Evolutionary conservation across 1,140 invertebrate species (phyloP).

Genomic region (Delia radicum): DNA sequence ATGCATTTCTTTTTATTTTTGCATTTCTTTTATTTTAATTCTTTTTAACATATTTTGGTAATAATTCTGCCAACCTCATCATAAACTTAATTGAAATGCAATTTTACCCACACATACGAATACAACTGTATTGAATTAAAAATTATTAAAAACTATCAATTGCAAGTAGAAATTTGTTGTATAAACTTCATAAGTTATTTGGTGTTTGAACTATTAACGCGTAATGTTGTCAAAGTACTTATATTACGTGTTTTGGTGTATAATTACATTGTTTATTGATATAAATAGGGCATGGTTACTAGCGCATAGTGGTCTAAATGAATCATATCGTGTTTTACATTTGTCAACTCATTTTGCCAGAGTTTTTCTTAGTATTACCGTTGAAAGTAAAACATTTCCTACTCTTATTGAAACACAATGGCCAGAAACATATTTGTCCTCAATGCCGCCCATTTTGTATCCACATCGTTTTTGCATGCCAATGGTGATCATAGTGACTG

Average conservation of each 20-base stretch:
- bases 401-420: conserved; percentile 50
- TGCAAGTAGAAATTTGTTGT: background rate
- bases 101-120: background rate
- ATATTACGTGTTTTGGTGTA: background rate
- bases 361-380: conserved; percentile 48
- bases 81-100: background rate
- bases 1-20: too few species aligned
- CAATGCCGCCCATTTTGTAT: conserved; percentile 38
- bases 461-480: conserved; percentile 38
- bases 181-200: background rate
- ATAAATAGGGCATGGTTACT: conserved; percentile 7
- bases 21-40: background rate
- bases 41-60: background rate
- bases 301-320: conserved; percentile 40
- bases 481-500: conserved; percentile 37
- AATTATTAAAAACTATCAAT: background rate
- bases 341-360: conserved; percentile 46
- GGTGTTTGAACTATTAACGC: background rate
- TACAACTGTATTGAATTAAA: background rate
- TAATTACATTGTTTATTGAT: background rate
- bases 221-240: background rate
- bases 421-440: conserved; percentile 44
- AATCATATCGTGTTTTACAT: conserved; percentile 48
- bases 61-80: background rate
- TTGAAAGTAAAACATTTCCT: conserved; percentile 36